These are phyloP conservation scores for Trachythela sp. DNA, from an alignment of 64 coral and sea anemone genomes.

Conservation along the genomic window DNA sequence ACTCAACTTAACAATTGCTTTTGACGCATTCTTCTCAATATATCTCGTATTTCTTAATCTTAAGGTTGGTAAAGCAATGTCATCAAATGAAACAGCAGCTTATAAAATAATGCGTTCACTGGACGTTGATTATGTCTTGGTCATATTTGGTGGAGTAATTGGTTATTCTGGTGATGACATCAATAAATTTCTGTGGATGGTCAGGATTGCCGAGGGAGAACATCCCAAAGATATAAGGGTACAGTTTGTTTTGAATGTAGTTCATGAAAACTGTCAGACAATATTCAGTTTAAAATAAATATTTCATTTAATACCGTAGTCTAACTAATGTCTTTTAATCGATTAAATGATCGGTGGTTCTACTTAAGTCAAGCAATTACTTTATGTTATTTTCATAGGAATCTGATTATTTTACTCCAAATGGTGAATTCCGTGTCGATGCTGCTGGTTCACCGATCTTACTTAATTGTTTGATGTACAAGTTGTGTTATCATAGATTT, in stretches of 20 bases:
- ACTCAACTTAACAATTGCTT: too few species aligned
- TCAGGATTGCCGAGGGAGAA: slow-evolving; percentile 93
- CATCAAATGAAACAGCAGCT: slow-evolving; percentile 86
- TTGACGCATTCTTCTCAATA: neutral
- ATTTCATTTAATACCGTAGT: neutral
- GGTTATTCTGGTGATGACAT: slow-evolving; percentile 99
- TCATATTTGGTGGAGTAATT: slow-evolving; percentile 97
- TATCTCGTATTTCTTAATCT: neutral
- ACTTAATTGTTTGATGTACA: slow-evolving; percentile 97
- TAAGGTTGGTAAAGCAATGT: slow-evolving; percentile 99
- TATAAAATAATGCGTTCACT: slow-evolving; percentile 95
- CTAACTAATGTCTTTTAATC: too few species aligned
- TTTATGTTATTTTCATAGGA: slow-evolving; percentile 51
- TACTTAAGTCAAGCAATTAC: too few species aligned
- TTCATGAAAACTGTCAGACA: too few species aligned
- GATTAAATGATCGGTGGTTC: neutral
- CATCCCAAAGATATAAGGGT: slow-evolving; percentile 96
- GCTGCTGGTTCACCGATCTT: slow-evolving; percentile 84
- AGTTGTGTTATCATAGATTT: slow-evolving; percentile 99
- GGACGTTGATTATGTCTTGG: slow-evolving; percentile 84
- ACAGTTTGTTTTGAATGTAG: neutral
- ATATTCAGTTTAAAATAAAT: neutral
- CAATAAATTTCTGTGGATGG: slow-evolving; percentile 99
- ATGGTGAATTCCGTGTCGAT: slow-evolving; percentile 97
- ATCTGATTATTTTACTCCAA: slow-evolving; percentile 95